These are phyloP conservation scores for Diacarnus erythraeanus DNA, from an alignment of 37 sponge, comb jelly and placozoan genomes.

Conservation along the genomic window DNA sequence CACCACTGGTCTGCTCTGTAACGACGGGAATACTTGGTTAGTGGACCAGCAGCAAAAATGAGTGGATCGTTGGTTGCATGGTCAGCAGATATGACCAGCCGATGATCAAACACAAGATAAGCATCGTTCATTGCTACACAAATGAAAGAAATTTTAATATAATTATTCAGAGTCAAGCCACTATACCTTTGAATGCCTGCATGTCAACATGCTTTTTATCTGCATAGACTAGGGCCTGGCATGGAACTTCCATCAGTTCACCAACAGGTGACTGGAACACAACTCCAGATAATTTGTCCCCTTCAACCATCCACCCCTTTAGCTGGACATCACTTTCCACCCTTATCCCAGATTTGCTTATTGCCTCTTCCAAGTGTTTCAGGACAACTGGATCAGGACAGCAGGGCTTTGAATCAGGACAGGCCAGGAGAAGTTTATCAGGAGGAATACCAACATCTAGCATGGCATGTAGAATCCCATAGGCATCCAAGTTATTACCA, in stretches of 20 bases:
- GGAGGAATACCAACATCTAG: constrained; percentile 40
- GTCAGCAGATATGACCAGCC: constrained; percentile 80
- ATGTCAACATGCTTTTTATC: constrained; percentile 66
- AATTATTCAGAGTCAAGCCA: no score
- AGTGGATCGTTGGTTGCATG: constrained; percentile 88
- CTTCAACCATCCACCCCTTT: not conserved
- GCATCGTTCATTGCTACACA: constrained; percentile 86
- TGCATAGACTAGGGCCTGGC: constrained; percentile 49
- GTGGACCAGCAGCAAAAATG: constrained; percentile 91
- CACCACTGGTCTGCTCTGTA: constrained; percentile 83
- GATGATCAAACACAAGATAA: constrained; percentile 92
- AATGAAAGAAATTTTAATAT: not conserved
- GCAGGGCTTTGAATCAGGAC: constrained; percentile 35
- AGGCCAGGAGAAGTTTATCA: constrained; percentile 38
- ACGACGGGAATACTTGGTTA: constrained; percentile 90
- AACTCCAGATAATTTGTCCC: not conserved
- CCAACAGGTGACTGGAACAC: not conserved
- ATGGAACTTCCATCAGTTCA: not conserved
- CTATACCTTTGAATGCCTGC: constrained; percentile 80
- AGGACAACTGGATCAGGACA: constrained; percentile 65
- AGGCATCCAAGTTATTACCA: constrained; percentile 62
- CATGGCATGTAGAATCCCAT: constrained; percentile 52
- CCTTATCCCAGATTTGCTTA: constrained; percentile 41
- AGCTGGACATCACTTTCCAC: constrained; percentile 11
- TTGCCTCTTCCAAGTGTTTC: constrained; percentile 33